Base-by-base conservation (phyloP, 1,140 invertebrate species). In the Apis florea region DNA sequence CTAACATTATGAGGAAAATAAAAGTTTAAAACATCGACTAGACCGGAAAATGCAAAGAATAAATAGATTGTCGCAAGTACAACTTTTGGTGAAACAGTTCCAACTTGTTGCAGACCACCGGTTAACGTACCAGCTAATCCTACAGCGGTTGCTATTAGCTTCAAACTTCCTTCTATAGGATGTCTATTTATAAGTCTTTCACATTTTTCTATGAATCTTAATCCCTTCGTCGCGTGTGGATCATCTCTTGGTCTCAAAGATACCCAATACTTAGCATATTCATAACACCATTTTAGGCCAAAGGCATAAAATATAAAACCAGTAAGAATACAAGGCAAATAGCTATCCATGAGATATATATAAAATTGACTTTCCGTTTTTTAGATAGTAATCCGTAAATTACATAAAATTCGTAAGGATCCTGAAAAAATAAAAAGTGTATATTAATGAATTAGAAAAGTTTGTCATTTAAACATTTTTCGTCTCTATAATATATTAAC, bases 1-100 rank as follows among this genome's bases (percentile, higher is more conserved):
- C 90, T 91, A 6, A 93, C 83, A 58, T 88, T 91, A 31, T 82
- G 85, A 3, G 91, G 91, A 83, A 93, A 93, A 78, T 93, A 93
- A 86, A 93, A 93, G 61, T 91, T 89, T 5, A 93, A 73, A 15
- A 93, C 90, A 84, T 94, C 93, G 10, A 93, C 91, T 4, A 94
- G 87, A n/a, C 93, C 93, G 69, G 92, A 93, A 54, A 93, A 91
- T 47, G 92, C 93, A 75, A 94, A 94, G 49, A 94, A 94, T 1
- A 93, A 84, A 79, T 94, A 94, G 40, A 93, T 91, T 12, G 93
- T 93, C 6, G 93, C 92, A 71, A 93, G 89, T 10, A 92, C 88
- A 56, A 94, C 92, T 88, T 93, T 92, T 13, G 86, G 90, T 13
- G 90, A 91, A 1, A 89, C 88, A 24, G 76, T 85, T 17, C 83